Evolutionary conservation across 2,797 vertebrate species (phyloP).

Genomic region (Poeciliopsis gracilis): DNA sequence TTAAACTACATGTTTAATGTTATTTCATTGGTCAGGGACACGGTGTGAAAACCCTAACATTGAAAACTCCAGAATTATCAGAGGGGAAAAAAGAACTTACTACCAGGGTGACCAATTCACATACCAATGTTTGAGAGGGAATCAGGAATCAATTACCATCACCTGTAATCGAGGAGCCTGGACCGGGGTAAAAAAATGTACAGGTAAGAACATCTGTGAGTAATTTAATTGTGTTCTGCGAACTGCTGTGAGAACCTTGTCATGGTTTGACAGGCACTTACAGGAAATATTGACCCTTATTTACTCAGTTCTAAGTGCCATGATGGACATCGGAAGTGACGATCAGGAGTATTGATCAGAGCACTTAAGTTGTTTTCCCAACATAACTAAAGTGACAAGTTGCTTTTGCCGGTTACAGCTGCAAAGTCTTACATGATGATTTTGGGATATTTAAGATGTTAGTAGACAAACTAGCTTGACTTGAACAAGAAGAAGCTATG

Average conservation of each 20-base stretch:
- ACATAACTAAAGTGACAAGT: no score
- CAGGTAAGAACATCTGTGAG: constrained; percentile 27
- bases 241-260: no score
- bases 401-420: neutral
- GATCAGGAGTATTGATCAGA: no score
- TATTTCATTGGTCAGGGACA: constrained; percentile 29
- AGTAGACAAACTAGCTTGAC: no score
- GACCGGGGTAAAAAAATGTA: constrained; percentile 21
- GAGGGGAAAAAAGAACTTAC: fast-evolving
- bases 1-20: neutral
- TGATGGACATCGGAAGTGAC: no score
- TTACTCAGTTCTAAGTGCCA: no score
- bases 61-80: neutral
- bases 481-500: neutral
- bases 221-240: no score
- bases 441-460: neutral
- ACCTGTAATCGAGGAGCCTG: constrained; percentile 4
- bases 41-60: constrained; percentile 8
- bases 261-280: no score
- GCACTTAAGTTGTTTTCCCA: no score
- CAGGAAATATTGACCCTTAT: no score
- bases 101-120: fast-evolving
- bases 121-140: constrained; percentile 3
- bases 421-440: no score
- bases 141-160: fast-evolving